These are phyloP conservation scores for Andrena camellia DNA, from an alignment of 2,888 invertebrate genomes.

Conservation along the genomic window DNA sequence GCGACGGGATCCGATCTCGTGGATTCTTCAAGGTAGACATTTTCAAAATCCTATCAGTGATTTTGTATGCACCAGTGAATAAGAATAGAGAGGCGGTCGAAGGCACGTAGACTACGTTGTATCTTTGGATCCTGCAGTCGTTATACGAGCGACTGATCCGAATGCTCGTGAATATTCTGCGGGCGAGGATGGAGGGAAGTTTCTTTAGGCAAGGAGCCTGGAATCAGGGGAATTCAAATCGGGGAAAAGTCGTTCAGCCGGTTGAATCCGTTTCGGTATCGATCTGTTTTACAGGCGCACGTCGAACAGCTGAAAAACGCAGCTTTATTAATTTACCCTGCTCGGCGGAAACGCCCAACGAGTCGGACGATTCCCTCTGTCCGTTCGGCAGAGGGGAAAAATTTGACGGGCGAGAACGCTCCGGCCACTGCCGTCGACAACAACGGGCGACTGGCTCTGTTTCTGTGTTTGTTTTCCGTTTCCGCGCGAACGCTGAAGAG, in stretches of 20 bases:
- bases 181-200: not conserved
- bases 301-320: not conserved
- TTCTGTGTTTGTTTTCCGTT: not conserved
- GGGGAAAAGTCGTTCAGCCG: not conserved
- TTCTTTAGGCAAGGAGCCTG: not conserved
- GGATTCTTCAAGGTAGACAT: conserved; percentile 19
- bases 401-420: conserved; percentile 1
- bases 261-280: too few species aligned
- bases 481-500: not conserved
- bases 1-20: not conserved
- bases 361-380: not conserved
- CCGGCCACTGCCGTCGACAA: not conserved
- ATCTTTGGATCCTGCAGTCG: conserved; percentile 5
- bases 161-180: not conserved
- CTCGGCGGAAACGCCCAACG: not conserved
- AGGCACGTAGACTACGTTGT: not conserved
- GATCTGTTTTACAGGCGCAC: not conserved
- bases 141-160: conserved; percentile 11
- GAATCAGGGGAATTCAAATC: not conserved
- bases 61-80: conserved; percentile 22
- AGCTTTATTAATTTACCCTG: not conserved
- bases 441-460: not conserved
- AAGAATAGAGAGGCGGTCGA: conserved; percentile 18
- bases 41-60: conserved; percentile 33
- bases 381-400: not conserved